A percentile compares a stretch with the other conserved stretches of the same genome.
These are phyloP conservation scores for Oxycera nigricornis DNA, from an alignment of 2,888 invertebrate genomes.

Conservation along the genomic window DNA sequence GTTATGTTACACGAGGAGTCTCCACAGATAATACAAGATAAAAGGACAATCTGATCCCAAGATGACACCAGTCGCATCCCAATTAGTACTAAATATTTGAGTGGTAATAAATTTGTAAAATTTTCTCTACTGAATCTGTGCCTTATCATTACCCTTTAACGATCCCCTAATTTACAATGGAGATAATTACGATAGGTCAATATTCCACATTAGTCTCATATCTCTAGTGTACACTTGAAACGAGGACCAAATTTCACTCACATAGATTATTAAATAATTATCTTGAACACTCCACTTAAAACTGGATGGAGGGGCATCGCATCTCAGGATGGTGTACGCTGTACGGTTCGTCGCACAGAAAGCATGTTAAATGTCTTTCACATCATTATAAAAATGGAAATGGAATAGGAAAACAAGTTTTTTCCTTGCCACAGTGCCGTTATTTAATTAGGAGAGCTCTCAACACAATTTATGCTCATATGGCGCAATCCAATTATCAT, in stretches of 20 bases:
- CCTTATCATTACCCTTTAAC: conserved; percentile 24
- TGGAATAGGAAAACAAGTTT: conserved; percentile 32
- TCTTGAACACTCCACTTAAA: conserved; percentile 24
- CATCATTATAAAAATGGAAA: conserved; percentile 35
- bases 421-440: background rate
- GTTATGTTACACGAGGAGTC: background rate
- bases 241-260: conserved; percentile 8
- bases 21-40: conserved; percentile 22
- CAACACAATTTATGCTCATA: conserved; percentile 22
- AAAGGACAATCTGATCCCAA: background rate
- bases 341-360: background rate
- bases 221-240: conserved; percentile 10
- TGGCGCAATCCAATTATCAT: conserved; percentile 34
- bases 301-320: background rate
- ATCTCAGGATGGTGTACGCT: background rate
- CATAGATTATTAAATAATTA: conserved; percentile 34
- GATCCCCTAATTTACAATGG: conserved; percentile 30
- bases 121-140: background rate
- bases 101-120: conserved; percentile 23
- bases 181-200: conserved; percentile 24
- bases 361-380: conserved; percentile 22
- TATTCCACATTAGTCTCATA: conserved; percentile 15
- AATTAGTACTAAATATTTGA: conserved; percentile 25
- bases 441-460: conserved; percentile 27
- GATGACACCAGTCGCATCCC: conserved; percentile 34